A percentile compares a stretch with the other conserved stretches of the same genome.
phyloP scores from a whole-genome alignment of 2,113 vertebrate genomes.

The Columba livia region DNA sequence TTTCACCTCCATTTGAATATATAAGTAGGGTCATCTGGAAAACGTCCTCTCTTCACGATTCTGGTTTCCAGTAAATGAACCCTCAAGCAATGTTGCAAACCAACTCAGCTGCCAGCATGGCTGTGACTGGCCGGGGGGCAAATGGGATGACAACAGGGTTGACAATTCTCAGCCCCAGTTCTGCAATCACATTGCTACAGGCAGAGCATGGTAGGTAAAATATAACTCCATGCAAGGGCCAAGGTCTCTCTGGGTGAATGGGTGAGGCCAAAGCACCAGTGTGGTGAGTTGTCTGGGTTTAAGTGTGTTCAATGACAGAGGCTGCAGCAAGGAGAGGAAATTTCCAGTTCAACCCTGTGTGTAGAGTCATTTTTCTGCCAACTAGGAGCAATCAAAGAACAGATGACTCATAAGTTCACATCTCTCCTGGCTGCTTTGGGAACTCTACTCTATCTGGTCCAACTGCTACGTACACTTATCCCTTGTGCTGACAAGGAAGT shows the following conservation, averaged over 20 bases:
- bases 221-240: background rate
- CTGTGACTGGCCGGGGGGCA: background rate
- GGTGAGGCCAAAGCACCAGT: background rate
- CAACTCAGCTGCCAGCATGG: background rate
- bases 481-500: constrained; percentile 1
- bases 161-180: background rate
- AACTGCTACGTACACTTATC: background rate
- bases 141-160: background rate
- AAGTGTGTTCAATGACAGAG: background rate
- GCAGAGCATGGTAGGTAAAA: background rate
- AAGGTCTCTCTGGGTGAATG: background rate
- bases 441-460: background rate
- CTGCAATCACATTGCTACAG: background rate
- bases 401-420: constrained; percentile 2
- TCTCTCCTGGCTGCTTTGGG: background rate
- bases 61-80: constrained; percentile 4
- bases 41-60: background rate
- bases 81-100: background rate
- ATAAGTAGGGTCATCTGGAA: background rate
- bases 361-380: background rate
- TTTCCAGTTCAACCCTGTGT: background rate
- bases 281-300: background rate
- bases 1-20: background rate
- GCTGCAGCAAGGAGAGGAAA: background rate
- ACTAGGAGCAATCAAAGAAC: background rate